These are phyloP conservation scores for Venustaconcha ellipsiformis DNA, from an alignment of 1,140 invertebrate genomes.

Conservation along the genomic window DNA sequence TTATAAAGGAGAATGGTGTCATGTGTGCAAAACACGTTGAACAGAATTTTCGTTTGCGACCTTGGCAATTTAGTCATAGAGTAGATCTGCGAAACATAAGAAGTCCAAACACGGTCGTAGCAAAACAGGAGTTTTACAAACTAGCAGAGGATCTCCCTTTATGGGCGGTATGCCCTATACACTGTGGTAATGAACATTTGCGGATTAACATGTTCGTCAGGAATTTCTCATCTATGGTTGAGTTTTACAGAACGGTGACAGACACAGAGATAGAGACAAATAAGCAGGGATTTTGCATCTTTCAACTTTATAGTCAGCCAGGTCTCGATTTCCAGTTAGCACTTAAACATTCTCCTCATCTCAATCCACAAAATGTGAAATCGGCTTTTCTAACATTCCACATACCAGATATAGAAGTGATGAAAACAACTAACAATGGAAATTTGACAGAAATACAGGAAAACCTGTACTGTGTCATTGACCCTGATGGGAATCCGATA, in stretches of 20 bases:
- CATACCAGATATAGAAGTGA: constrained; percentile 20
- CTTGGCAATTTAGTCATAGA: constrained; percentile 39
- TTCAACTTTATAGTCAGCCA: constrained; percentile 26
- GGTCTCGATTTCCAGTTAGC: constrained; percentile 35
- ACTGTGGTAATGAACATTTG: constrained; percentile 34
- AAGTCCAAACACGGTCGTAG: constrained; percentile 8
- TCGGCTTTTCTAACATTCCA: constrained; percentile 30
- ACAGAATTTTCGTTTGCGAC: constrained; percentile 6
- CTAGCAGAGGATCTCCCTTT: constrained; percentile 29
- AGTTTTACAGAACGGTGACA: constrained; percentile 36
- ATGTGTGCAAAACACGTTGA: constrained; percentile 21
- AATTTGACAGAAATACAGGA: constrained; percentile 12
- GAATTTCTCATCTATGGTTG: constrained; percentile 32
- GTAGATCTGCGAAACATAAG: constrained; percentile 29
- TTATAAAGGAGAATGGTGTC: constrained; percentile 28
- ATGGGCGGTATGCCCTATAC: constrained; percentile 34
- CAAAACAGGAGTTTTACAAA: constrained; percentile 34
- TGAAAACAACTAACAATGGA: not conserved
- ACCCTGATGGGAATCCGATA: constrained; percentile 37
- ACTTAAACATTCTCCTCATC: constrained; percentile 27
- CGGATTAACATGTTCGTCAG: constrained; percentile 32
- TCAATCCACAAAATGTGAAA: constrained; percentile 22
- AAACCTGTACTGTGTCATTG: constrained; percentile 24
- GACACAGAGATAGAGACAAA: constrained; percentile 34
- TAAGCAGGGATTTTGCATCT: constrained; percentile 36